phyloP scores from a whole-genome alignment of 2,797 vertebrate species.

The Acipenser transmontanus region DNA sequence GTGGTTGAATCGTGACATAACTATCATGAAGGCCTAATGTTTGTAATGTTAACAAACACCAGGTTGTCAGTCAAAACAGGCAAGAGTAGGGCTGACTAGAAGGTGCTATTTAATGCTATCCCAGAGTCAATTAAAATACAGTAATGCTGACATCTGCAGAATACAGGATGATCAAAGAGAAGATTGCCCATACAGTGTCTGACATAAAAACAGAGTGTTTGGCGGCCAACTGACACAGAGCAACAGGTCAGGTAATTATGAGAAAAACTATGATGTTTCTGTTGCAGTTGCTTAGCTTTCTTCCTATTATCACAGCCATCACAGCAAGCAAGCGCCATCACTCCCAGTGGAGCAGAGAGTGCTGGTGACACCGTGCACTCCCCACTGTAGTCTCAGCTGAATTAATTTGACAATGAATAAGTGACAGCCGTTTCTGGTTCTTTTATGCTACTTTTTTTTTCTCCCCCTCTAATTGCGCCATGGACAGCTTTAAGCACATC shows the following conservation, averaged over 20 bases:
- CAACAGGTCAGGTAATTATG: constrained; percentile 78
- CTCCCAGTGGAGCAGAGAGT: constrained; percentile 47
- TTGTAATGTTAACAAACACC: constrained; percentile 36
- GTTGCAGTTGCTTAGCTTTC: constrained; percentile 56
- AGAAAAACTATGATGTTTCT: constrained; percentile 63
- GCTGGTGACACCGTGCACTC: constrained; percentile 47
- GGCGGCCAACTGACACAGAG: constrained; percentile 56
- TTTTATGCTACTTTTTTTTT: constrained; percentile 36
- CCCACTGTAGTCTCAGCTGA: constrained; percentile 56
- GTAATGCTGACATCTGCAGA: constrained; percentile 62
- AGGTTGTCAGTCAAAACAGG: constrained; percentile 47
- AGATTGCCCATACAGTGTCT: constrained; percentile 53
- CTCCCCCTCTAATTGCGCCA: constrained; percentile 56
- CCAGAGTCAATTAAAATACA: constrained; percentile 72
- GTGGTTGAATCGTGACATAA: constrained; percentile 36
- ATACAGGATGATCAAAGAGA: constrained; percentile 58
- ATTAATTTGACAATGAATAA: constrained; percentile 87
- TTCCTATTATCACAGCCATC: constrained; percentile 63
- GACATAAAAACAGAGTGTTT: constrained; percentile 61
- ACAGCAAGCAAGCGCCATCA: constrained; percentile 46
- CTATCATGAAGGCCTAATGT: constrained; percentile 41
- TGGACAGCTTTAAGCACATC: constrained; percentile 64
- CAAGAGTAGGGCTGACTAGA: constrained; percentile 41
- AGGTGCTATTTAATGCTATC: constrained; percentile 57
- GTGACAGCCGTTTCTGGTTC: constrained; percentile 59